These are phyloP conservation scores for Condylura cristata DNA, from an alignment of 2,113 vertebrate species.

Conservation along the genomic window DNA sequence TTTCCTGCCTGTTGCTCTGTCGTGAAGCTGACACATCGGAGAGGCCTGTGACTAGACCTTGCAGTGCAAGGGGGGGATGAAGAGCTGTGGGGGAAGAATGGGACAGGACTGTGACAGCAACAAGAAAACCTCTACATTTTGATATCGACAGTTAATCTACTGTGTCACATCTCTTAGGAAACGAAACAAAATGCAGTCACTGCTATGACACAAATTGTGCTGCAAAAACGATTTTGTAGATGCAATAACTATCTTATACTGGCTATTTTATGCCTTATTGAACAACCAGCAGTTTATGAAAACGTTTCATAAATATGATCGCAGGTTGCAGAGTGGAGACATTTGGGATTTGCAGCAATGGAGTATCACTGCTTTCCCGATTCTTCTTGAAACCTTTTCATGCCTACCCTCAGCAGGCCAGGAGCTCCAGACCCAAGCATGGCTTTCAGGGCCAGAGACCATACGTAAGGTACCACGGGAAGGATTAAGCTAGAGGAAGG, in stretches of 20 bases:
- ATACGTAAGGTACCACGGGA: not conserved
- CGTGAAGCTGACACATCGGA: not conserved
- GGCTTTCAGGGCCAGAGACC: not conserved
- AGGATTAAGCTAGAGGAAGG: not conserved
- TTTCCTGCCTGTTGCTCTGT: conserved; percentile 39
- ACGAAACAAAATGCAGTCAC: conserved; percentile 80
- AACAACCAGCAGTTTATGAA: conserved; percentile 84
- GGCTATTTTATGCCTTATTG: conserved; percentile 84
- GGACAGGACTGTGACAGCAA: conserved; percentile 8
- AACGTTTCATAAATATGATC: conserved; percentile 77
- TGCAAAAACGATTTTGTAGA: conserved; percentile 82
- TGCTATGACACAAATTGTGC: conserved; percentile 75
- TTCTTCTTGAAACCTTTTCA: not conserved
- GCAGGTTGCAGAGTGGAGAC: conserved; percentile 17
- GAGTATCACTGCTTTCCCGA: not conserved
- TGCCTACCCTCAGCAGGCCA: not conserved
- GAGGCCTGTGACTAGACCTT: not conserved
- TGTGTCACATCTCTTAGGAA: conserved; percentile 79
- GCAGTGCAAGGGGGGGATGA: not conserved
- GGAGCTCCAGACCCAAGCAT: not conserved
- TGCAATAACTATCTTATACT: conserved; percentile 82
- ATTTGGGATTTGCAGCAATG: conserved; percentile 26
- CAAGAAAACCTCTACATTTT: conserved; percentile 44
- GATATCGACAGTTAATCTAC: conserved; percentile 81
- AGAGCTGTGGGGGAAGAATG: not conserved